Percentiles rank a stretch among this genome's conserved stretches.
These are phyloP conservation scores for Myanophis thanlyinensis DNA, from an alignment of 2,113 vertebrate genomes.

Conservation along the genomic window DNA sequence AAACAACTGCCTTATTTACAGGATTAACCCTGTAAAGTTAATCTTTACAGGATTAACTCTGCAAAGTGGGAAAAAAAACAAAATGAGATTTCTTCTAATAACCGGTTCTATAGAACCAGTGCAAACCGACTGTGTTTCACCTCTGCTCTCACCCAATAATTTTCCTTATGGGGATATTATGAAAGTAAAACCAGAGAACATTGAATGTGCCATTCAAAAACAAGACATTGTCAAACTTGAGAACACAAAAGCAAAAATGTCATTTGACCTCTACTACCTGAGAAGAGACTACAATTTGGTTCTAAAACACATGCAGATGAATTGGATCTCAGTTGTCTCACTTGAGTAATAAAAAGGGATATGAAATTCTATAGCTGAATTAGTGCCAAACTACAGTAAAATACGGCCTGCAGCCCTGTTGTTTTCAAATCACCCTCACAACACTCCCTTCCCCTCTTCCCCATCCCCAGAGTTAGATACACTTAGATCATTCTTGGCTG, in stretches of 20 bases:
- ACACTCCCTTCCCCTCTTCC: background rate
- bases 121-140: too few species aligned
- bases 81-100: too few species aligned
- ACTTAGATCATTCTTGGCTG: too few species aligned
- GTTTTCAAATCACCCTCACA: background rate
- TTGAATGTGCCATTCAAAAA: background rate
- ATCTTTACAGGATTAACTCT: too few species aligned
- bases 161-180: background rate
- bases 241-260: background rate
- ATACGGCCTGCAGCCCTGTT: background rate
- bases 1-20: too few species aligned
- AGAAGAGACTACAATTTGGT: background rate
- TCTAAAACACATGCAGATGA: background rate
- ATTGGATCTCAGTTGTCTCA: background rate
- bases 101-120: too few species aligned
- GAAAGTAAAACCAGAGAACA: background rate
- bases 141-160: background rate
- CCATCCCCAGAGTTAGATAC: background rate
- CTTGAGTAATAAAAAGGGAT: background rate
- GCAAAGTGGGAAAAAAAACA: too few species aligned
- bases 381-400: background rate
- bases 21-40: too few species aligned
- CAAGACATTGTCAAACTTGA: background rate
- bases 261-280: background rate
- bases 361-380: background rate